These are phyloP conservation scores for Aphelenchoides fujianensis DNA, from an alignment of 1,140 invertebrate species.

Conservation along the genomic window DNA sequence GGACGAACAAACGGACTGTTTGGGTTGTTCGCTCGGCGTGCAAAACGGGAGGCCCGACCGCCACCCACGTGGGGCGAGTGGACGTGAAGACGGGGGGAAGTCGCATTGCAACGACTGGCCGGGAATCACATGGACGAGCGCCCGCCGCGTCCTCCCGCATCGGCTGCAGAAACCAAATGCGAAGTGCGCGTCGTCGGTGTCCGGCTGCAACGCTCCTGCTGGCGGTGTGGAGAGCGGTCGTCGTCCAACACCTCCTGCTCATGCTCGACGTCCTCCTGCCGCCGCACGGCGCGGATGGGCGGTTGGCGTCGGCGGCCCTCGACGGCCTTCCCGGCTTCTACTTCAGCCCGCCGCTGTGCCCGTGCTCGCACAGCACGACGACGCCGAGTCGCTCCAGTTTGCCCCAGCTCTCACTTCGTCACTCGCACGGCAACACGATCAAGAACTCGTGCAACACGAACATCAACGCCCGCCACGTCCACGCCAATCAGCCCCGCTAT, in stretches of 20 bases:
- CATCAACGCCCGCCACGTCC: neutral
- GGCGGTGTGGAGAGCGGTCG: neutral
- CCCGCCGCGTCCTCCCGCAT: too few species aligned
- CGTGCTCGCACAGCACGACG: neutral
- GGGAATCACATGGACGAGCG: too few species aligned
- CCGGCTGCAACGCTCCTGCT: neutral
- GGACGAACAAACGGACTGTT: too few species aligned
- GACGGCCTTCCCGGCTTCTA: neutral
- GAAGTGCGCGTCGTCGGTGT: neutral
- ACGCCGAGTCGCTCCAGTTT: neutral
- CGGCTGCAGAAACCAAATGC: neutral
- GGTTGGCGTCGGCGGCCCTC: neutral
- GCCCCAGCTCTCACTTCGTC: neutral
- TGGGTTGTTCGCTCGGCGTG: too few species aligned
- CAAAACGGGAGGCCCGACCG: too few species aligned
- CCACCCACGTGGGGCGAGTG: too few species aligned
- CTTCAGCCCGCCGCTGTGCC: neutral
- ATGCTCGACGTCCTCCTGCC: neutral
- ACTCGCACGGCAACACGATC: neutral
- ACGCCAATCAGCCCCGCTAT: neutral
- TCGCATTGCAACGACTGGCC: too few species aligned
- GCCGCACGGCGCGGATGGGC: neutral
- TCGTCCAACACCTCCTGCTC: neutral
- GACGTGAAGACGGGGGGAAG: too few species aligned
- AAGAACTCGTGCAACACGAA: conserved; percentile 1